A percentile compares a stretch with the other conserved stretches of the same genome.
phyloP scores from a whole-genome alignment of 2,888 invertebrate genomes.

The Eristalis tenax region DNA sequence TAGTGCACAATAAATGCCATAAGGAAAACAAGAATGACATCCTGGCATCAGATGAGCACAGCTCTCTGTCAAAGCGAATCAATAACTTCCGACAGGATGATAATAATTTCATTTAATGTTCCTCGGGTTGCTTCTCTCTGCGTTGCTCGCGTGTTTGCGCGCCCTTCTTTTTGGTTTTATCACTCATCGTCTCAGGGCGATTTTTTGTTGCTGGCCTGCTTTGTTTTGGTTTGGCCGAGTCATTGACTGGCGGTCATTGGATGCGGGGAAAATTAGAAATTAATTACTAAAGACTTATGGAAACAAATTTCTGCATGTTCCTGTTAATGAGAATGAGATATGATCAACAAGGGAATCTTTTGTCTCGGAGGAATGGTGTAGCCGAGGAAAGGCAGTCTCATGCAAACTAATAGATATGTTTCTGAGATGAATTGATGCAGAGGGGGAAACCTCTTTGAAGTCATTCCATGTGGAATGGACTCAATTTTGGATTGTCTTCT shows the following conservation, averaged over 20 bases:
- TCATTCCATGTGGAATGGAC: too few relatives aligned
- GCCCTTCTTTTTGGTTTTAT: not conserved
- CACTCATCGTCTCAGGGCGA: not conserved
- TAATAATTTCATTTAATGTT: conserved; percentile 53
- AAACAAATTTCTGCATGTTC: conserved; percentile 18
- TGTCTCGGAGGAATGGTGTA: too few relatives aligned
- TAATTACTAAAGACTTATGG: conserved; percentile 38
- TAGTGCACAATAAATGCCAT: conserved; percentile 7
- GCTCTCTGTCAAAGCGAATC: conserved; percentile 39
- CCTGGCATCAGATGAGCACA: conserved; percentile 24
- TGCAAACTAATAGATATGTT: too few relatives aligned
- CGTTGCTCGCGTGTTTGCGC: not conserved
- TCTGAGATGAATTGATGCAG: too few relatives aligned
- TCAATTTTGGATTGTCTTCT: too few relatives aligned
- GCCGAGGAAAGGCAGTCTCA: too few relatives aligned
- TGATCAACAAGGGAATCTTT: not conserved
- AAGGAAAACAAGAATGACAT: conserved; percentile 29
- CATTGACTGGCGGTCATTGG: conserved; percentile 30
- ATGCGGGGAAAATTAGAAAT: conserved; percentile 26
- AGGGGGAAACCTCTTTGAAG: too few relatives aligned
- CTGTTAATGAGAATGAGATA: conserved; percentile 26
- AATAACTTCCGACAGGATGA: conserved; percentile 53
- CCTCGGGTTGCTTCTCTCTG: not conserved
- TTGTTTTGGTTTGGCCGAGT: conserved; percentile 1
- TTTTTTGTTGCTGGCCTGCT: not conserved